These are phyloP conservation scores for Bubalus kerabau DNA, from an alignment of 2,113 vertebrate species.

Conservation along the genomic window DNA sequence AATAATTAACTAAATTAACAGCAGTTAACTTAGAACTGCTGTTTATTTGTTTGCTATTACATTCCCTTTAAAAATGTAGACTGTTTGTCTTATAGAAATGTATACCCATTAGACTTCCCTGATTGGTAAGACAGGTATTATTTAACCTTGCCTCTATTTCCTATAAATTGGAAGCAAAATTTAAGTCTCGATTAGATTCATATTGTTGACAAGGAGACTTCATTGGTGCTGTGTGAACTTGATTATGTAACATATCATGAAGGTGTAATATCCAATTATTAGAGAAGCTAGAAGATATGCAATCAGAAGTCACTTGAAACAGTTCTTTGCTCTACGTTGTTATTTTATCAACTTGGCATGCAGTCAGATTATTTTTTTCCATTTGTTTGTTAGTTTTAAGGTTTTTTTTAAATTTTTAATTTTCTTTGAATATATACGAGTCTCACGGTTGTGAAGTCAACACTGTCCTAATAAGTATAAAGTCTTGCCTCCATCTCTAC, in stretches of 20 bases:
- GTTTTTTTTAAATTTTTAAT: not conserved
- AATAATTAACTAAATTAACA: not conserved
- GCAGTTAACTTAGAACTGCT: not conserved
- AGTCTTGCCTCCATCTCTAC: not conserved
- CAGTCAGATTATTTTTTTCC: not conserved
- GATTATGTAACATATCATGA: not conserved
- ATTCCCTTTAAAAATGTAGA: not conserved
- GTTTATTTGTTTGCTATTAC: not conserved
- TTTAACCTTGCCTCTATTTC: not conserved
- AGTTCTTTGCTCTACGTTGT: not conserved
- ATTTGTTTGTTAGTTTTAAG: not conserved
- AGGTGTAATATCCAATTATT: not conserved
- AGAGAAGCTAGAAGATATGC: not conserved
- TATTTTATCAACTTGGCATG: not conserved
- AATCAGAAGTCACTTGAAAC: not conserved
- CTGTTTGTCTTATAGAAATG: not conserved
- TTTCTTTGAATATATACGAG: not conserved
- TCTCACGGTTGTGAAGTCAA: not conserved
- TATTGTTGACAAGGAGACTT: not conserved
- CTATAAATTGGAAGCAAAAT: not conserved
- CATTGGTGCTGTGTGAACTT: not conserved
- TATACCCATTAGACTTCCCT: not conserved
- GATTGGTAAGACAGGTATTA: not conserved
- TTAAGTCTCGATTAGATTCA: not conserved
- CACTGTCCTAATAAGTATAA: not conserved